A percentile compares a stretch with the other conserved stretches of the same genome.
Evolutionary conservation across 2,113 vertebrate genomes (phyloP).

Genomic region (Microtus pennsylvanicus): DNA sequence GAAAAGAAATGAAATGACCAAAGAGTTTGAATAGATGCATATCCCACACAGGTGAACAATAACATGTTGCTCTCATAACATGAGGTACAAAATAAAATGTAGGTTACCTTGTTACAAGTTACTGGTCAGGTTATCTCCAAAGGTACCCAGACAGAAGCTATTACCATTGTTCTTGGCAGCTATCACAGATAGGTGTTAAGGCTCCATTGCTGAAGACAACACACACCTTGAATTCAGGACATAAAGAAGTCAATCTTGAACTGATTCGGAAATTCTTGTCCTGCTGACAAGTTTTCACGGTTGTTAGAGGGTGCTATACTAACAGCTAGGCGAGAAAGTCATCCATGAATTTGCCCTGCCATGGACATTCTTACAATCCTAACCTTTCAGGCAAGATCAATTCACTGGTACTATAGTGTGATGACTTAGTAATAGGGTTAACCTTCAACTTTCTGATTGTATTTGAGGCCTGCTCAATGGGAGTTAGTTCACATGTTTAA

Average conservation of each 20-base stretch:
- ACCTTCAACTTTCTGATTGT: background rate
- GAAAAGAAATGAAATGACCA: background rate
- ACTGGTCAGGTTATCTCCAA: background rate
- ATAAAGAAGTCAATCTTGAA: background rate
- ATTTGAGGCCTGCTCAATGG: background rate
- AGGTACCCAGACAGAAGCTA: background rate
- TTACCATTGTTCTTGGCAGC: background rate
- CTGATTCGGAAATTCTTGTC: background rate
- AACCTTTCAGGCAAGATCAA: background rate
- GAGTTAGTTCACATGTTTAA: background rate
- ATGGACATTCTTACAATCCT: background rate
- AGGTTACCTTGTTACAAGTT: background rate
- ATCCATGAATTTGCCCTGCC: background rate
- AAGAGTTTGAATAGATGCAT: background rate
- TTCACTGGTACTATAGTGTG: background rate
- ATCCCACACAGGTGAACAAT: background rate
- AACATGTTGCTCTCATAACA: too few species aligned
- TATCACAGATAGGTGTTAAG: background rate
- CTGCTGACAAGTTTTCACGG: background rate
- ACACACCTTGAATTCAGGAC: background rate
- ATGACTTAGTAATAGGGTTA: too few species aligned
- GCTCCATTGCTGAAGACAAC: background rate
- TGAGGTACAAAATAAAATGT: background rate
- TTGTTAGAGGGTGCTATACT: background rate
- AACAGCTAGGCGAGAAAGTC: background rate